Conservation (phyloP, 1,140 invertebrate genomes). For the Eupeodes corollae region DNA sequence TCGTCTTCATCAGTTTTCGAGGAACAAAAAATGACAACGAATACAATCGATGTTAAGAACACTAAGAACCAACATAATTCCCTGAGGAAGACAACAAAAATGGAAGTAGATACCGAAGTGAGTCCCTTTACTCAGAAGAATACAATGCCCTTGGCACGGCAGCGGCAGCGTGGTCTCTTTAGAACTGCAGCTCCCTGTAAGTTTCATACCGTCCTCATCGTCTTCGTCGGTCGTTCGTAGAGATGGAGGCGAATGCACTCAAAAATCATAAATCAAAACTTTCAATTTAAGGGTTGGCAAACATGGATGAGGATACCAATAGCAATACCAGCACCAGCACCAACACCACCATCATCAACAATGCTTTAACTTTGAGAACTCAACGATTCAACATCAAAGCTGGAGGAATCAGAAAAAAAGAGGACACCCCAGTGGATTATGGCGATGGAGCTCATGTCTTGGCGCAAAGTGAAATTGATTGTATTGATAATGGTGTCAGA, state of each 20-base stretch:
- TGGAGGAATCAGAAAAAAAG: too few species aligned
- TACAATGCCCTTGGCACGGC: not conserved
- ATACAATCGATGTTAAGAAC: not conserved
- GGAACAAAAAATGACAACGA: not conserved
- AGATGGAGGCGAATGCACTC: not conserved
- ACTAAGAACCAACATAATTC: not conserved
- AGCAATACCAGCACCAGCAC: too few species aligned
- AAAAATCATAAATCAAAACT: constrained; percentile 10
- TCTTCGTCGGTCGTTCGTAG: not conserved
- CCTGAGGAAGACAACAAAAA: not conserved
- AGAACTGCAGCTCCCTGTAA: too few species aligned
- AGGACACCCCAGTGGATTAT: too few species aligned
- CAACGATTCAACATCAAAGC: too few species aligned
- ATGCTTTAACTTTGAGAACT: too few species aligned
- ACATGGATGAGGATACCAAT: not conserved
- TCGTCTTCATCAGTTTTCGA: not conserved
- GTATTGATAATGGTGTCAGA: too few species aligned
- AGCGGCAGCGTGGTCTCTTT: not conserved
- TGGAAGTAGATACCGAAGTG: not conserved
- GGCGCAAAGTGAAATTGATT: too few species aligned
- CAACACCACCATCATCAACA: too few species aligned
- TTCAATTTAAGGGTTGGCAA: constrained; percentile 1
- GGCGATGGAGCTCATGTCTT: too few species aligned
- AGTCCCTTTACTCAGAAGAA: not conserved
- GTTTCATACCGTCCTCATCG: too few species aligned